These are phyloP conservation scores for Lepidocyrtoides sp. DNA, from an alignment of 2,888 invertebrate species.

Conservation along the genomic window DNA sequence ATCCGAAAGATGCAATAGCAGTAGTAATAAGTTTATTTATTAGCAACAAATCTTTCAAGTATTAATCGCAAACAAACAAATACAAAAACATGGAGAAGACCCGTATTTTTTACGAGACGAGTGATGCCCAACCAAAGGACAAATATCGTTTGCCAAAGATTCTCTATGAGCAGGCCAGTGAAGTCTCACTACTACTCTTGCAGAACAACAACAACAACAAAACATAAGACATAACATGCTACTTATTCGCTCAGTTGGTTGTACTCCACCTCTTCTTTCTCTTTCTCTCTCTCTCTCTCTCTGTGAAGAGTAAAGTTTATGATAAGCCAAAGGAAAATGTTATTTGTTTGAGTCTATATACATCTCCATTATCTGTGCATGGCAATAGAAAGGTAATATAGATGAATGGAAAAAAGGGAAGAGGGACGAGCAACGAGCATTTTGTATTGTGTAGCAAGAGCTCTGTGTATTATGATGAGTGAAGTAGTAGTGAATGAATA, in stretches of 20 bases:
- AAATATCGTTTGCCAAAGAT: slow-evolving; percentile 70
- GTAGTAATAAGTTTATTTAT: background rate
- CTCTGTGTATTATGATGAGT: no score
- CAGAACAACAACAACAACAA: slow-evolving; percentile 67
- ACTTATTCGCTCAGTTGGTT: slow-evolving; percentile 70
- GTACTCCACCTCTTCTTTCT: slow-evolving; percentile 63
- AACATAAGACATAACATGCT: slow-evolving; percentile 64
- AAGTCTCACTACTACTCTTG: slow-evolving; percentile 61
- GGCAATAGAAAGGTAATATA: slow-evolving; percentile 46
- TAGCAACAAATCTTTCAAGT: background rate
- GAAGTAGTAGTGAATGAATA: slow-evolving; percentile 1
- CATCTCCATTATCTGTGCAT: slow-evolving; percentile 69
- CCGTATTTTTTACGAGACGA: background rate
- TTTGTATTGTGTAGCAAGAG: background rate
- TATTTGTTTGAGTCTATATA: slow-evolving; percentile 73
- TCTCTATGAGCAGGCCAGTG: slow-evolving; percentile 49
- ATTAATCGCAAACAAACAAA: slow-evolving; percentile 23
- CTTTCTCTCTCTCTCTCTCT: slow-evolving; percentile 16
- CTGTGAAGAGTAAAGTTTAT: slow-evolving; percentile 75
- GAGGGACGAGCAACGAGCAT: background rate
- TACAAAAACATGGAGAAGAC: background rate
- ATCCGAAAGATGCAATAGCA: no score
- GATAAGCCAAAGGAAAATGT: slow-evolving; percentile 77
- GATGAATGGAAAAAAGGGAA: slow-evolving; percentile 3
- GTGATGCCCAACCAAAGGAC: slow-evolving; percentile 59